Base-by-base conservation (phyloP, 1,140 invertebrate species). In the Trichonephila inaurata region DNA sequence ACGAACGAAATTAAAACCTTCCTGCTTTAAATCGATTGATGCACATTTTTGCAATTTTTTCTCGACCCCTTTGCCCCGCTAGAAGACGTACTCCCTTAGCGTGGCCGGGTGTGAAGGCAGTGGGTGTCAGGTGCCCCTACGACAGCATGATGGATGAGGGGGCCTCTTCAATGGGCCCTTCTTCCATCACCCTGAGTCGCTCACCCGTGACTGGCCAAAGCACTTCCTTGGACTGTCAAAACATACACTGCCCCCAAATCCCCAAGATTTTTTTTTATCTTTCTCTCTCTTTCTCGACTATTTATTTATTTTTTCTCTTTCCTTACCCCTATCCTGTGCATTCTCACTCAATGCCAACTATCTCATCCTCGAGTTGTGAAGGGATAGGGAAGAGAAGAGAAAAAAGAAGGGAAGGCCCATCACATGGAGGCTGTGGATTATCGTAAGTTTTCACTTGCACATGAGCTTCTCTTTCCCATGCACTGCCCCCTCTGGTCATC, bases 201-300 rank as follows among this genome's bases (percentile, higher is more conserved):
- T 92, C 91, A 87, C 14, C 91, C 91, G 40, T 92, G n/a, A 92
- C 91, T 85, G 91, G 91, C 91, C 91, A 58, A 91, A 91, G 90
- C 90, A 91, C 90, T 91, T 91, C 90, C 90, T 91, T 58, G 77
- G 90, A 77, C 90, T 92, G 91, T 92, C 91, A 92, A 92, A 92
- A 92, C 91, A 92, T 92, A 92, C 91, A 92, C 90, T 91, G 90
- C 77, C 90, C 90, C 90, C 58, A 83, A 91, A 91, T 83, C 81
- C 90, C 90, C 21, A 83, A 85, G 90, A 91, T 64, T 91, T 91
- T 87, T 81, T 90, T 90, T 18, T n/a, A 14, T 91, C 33, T 62
- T 18, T n/a, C 21, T 91, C n/a, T n/a, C n/a, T n/a, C 24, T 72
- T n/a, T 89, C 88, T 40, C 21, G 58, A n/a, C 58, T 85, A 85